Evolutionary conservation across 2,797 vertebrate species (phyloP).

Genomic region (Sebastes elongatus): DNA sequence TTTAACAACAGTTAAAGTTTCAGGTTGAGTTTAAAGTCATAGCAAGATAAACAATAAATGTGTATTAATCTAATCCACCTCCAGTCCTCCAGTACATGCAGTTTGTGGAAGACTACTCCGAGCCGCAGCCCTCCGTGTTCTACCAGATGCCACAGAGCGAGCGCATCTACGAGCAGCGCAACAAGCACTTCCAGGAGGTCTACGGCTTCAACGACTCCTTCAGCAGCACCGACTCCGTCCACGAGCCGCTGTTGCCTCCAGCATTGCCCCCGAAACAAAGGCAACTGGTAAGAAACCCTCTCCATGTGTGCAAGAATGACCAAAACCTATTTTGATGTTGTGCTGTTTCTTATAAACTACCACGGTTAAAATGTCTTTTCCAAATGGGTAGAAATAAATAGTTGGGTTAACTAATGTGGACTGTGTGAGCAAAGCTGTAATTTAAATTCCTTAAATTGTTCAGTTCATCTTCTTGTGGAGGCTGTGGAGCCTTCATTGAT

Average conservation of each 20-base stretch:
- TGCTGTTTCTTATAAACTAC: neutral
- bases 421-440: conserved; percentile 16
- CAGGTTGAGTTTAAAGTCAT: neutral
- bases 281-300: conserved; percentile 90
- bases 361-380: neutral
- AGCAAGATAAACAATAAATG: neutral
- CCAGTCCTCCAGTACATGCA: conserved; percentile 98
- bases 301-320: neutral
- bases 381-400: neutral
- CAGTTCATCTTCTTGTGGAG: neutral
- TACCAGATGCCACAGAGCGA: conserved; percentile 98
- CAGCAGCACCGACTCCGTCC: conserved; percentile 83
- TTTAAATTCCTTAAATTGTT: conserved; percentile 28
- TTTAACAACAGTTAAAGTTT: no score
- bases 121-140: conserved; percentile 97
- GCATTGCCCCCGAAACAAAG: conserved; percentile 96
- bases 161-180: conserved; percentile 97
- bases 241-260: conserved; percentile 89
- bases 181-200: conserved; percentile 94
- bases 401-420: conserved; percentile 12
- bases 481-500: neutral
- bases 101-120: conserved; percentile 98
- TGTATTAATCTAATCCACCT: neutral
- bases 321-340: neutral
- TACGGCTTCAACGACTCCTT: conserved; percentile 94